Evolutionary conservation across 2,113 vertebrate species (phyloP).

Genomic region (Otocyon megalotis): DNA sequence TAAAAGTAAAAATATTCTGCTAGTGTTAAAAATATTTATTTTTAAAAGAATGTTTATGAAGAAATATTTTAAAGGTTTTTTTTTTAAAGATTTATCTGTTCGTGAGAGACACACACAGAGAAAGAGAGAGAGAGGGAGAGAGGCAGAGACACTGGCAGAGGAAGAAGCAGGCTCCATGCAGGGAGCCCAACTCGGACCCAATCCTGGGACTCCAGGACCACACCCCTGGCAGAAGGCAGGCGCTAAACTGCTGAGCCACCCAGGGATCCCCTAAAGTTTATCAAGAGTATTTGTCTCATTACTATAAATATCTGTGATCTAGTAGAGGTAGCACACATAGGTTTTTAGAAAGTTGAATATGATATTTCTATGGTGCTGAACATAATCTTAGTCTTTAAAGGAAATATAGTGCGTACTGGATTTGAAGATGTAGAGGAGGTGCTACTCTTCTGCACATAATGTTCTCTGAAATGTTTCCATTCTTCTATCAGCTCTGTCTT

Average conservation of each 20-base stretch:
- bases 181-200: too few species aligned
- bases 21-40: not conserved
- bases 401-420: slow-evolving; percentile 72
- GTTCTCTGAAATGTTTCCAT: slow-evolving; percentile 82
- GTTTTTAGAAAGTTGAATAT: not conserved
- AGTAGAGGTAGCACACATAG: not conserved
- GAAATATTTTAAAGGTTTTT: not conserved
- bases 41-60: slow-evolving; percentile 15
- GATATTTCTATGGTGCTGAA: slow-evolving; percentile 60
- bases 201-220: too few species aligned
- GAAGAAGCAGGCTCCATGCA: too few species aligned
- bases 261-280: not conserved
- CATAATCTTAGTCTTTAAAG: slow-evolving; percentile 68
- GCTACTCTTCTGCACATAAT: slow-evolving; percentile 68
- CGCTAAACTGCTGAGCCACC: too few species aligned
- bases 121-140: too few species aligned
- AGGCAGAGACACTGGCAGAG: too few species aligned
- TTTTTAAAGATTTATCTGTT: too few species aligned
- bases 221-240: too few species aligned
- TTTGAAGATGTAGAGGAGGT: slow-evolving; percentile 72
- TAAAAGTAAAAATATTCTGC: not conserved
- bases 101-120: too few species aligned
- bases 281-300: not conserved
- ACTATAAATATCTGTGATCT: not conserved
- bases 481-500: slow-evolving; percentile 79